Conservation (phyloP, 2,888 invertebrate genomes). For the Dryocosmus kuriphilus region DNA sequence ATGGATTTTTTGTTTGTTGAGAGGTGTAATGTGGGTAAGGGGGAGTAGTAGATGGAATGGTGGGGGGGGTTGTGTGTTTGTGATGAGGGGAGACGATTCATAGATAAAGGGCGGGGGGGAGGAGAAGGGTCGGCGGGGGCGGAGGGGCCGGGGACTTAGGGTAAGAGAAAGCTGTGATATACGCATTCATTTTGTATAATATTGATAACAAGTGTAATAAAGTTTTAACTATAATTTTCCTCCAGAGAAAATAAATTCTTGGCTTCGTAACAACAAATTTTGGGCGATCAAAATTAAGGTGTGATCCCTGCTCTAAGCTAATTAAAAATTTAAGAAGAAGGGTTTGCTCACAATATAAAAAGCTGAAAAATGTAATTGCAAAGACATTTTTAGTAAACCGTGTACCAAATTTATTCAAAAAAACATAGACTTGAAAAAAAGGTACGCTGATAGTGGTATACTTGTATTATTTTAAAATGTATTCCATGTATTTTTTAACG, state of each 20-base stretch:
- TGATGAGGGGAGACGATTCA: too few relatives aligned
- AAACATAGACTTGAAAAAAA: conserved; percentile 4
- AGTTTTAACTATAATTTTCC: too few relatives aligned
- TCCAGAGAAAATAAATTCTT: conserved; percentile 25
- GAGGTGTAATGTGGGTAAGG: too few relatives aligned
- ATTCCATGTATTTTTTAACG: background rate
- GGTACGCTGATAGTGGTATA: background rate
- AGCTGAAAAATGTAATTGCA: background rate
- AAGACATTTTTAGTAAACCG: background rate
- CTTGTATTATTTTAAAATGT: background rate
- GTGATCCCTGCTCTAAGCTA: conserved; percentile 25
- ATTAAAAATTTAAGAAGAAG: conserved; percentile 11
- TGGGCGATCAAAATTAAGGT: too few relatives aligned
- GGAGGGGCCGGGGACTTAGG: background rate
- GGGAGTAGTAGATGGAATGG: too few relatives aligned
- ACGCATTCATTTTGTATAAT: background rate
- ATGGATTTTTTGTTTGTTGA: background rate
- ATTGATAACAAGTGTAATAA: background rate
- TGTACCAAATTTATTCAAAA: background rate
- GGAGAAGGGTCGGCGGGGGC: too few relatives aligned
- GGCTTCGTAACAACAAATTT: too few relatives aligned
- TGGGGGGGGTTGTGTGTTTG: too few relatives aligned
- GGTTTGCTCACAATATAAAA: background rate
- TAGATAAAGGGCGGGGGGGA: too few relatives aligned
- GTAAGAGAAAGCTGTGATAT: conserved; percentile 1